Percentiles rank a stretch among this genome's conserved stretches.
phyloP scores from a whole-genome alignment of 2,113 vertebrate genomes.

The Eudyptes chrysolophus region DNA sequence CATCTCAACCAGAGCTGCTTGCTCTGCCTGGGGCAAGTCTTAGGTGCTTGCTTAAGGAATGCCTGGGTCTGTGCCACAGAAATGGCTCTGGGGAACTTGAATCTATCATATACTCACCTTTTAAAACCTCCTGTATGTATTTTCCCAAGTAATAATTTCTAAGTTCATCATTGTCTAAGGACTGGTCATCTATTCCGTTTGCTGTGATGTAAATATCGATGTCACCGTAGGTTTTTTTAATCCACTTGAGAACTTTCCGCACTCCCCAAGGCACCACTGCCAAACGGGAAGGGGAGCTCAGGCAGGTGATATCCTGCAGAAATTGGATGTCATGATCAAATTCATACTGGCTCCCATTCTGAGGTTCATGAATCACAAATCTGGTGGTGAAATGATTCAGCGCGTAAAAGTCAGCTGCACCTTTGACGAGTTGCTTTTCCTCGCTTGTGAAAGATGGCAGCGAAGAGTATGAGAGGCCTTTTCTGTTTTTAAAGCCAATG shows the following conservation, averaged over 20 bases:
- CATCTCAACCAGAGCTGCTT: not conserved
- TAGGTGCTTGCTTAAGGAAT: not conserved
- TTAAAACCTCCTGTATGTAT: constrained; percentile 88
- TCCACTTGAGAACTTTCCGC: constrained; percentile 85
- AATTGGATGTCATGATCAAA: constrained; percentile 77
- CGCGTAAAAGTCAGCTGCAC: constrained; percentile 86
- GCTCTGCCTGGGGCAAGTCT: not conserved
- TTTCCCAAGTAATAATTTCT: constrained; percentile 84
- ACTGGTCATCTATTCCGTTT: constrained; percentile 87
- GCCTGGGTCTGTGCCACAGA: not conserved
- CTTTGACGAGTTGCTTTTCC: constrained; percentile 80
- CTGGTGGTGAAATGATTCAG: constrained; percentile 95
- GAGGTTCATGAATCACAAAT: constrained; percentile 77
- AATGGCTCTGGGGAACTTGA: not conserved
- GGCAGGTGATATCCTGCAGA: constrained; percentile 85
- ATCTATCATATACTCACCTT: constrained; percentile 77
- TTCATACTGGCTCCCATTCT: constrained; percentile 61
- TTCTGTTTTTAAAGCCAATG: constrained; percentile 65
- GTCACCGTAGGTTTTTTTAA: constrained; percentile 81
- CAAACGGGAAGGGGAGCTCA: constrained; percentile 77
- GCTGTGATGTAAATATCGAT: constrained; percentile 86
- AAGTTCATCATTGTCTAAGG: constrained; percentile 79
- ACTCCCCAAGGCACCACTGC: constrained; percentile 87
- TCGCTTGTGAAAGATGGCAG: constrained; percentile 79
- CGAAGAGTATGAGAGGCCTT: constrained; percentile 63